A percentile compares a stretch with the other conserved stretches of the same genome.
These are phyloP conservation scores for Gobiocypris rarus DNA, from an alignment of 2,113 vertebrate genomes.

Conservation along the genomic window DNA sequence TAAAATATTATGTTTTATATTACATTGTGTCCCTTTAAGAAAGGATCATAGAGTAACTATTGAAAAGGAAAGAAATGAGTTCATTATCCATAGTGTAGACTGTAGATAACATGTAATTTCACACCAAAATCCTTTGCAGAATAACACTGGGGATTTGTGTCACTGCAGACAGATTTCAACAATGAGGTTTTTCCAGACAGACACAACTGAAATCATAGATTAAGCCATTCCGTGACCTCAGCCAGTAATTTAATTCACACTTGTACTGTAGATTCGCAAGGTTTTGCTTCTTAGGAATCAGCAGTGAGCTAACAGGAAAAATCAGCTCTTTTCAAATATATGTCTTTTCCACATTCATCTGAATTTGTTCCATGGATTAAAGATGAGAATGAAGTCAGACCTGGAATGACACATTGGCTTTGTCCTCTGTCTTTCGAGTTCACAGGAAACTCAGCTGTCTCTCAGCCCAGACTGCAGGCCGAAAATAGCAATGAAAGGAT, in stretches of 20 bases:
- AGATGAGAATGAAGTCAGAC: slow-evolving; percentile 20
- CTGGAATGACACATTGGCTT: slow-evolving; percentile 38
- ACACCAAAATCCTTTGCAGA: slow-evolving; percentile 8
- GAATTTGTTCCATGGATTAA: slow-evolving; percentile 20
- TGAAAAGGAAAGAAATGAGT: not conserved
- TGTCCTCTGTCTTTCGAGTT: slow-evolving; percentile 21
- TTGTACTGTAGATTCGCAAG: not conserved
- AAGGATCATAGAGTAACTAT: not conserved
- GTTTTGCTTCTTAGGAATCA: slow-evolving; percentile 28
- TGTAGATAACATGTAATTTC: slow-evolving; percentile 17
- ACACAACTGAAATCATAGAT: slow-evolving; percentile 15
- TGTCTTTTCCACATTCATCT: slow-evolving; percentile 25
- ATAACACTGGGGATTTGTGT: slow-evolving; percentile 22
- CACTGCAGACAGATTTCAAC: slow-evolving; percentile 23
- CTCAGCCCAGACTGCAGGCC: slow-evolving; percentile 23
- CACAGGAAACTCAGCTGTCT: slow-evolving; percentile 22
- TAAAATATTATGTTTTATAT: not conserved
- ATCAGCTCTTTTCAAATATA: slow-evolving; percentile 1
- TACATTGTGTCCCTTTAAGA: not conserved
- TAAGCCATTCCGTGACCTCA: slow-evolving; percentile 25
- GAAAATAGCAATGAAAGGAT: slow-evolving; percentile 22
- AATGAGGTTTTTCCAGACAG: slow-evolving; percentile 29
- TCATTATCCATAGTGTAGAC: not conserved
- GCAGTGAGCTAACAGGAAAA: not conserved
- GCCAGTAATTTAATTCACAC: slow-evolving; percentile 23